Conservation (phyloP, 2,888 invertebrate genomes). For the Thera obeliscata region DNA sequence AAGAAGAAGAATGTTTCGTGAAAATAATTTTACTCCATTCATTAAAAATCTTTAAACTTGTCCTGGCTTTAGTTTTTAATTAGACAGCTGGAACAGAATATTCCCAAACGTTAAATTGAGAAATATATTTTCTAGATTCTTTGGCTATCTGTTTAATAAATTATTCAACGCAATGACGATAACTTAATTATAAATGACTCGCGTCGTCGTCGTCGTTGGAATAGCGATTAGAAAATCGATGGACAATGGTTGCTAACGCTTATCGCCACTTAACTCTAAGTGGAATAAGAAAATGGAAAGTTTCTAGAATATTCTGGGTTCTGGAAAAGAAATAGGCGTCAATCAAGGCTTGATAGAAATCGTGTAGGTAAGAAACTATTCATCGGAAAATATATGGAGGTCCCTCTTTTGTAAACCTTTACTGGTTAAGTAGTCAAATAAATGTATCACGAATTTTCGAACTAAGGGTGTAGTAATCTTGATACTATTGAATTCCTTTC, state of each 20-base stretch:
- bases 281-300: slow-evolving; percentile 21
- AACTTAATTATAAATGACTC: slow-evolving; percentile 28
- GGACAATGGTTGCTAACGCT: slow-evolving; percentile 15
- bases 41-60: too few species aligned
- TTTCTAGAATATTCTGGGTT: too few species aligned
- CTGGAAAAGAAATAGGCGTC: too few species aligned
- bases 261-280: slow-evolving; percentile 19
- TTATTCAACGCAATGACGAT: slow-evolving; percentile 3
- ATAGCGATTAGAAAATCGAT: slow-evolving; percentile 35
- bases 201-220: slow-evolving; percentile 10
- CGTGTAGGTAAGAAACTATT: neutral
- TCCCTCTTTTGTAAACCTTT: neutral
- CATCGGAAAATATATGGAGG: neutral
- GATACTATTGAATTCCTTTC: neutral
- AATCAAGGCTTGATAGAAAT: slow-evolving; percentile 1
- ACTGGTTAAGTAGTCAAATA: slow-evolving; percentile 8
- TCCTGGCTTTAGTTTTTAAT: too few species aligned
- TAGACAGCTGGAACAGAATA: too few species aligned
- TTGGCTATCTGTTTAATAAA: too few species aligned
- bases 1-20: too few species aligned
- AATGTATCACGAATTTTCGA: too few species aligned
- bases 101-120: too few species aligned
- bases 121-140: neutral
- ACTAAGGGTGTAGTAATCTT: too few species aligned
- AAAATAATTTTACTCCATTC: too few species aligned